Base-by-base conservation (phyloP, 2,113 vertebrate species). In the Xyrauchen texanus region DNA sequence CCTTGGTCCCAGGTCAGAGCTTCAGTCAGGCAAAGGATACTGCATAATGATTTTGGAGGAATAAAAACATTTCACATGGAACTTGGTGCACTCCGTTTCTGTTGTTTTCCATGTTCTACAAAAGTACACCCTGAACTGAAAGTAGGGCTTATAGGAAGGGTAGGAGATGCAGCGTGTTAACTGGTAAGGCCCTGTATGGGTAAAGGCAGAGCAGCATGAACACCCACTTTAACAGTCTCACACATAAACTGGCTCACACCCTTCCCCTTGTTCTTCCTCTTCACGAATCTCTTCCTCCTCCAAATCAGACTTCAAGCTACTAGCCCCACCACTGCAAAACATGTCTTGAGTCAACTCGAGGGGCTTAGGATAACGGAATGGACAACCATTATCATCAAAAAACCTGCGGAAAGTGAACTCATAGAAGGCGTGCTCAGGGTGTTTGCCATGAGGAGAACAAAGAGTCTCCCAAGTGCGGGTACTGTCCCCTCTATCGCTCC, bases 321-420 rank as follows among this genome's bases (percentile, higher is more conserved):
- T 21, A 4, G 81, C 74, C 4, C 83, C 80, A 1, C 79, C 45
- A 70, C 79, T 46, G 73, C 79, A 74, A 0, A 77, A 52, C 1
- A 86, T 49, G 86, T 87, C 62, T 49, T 83, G 85, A 13, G 34
- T 55, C 53, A 87, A 83, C 74, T 92, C 95, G 0, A 89, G 92
- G n/a, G 98, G 95, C 81, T 98, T 98, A 0, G 98, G 98, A 86
- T 96, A 98, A 69, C 96, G 91, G 86, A 99, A 99, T 0, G 98
- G 98, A 87, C 97, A 96, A 57, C 98, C 97, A 0, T 99, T 95
- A 90, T 99, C 97, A 69, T 99, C 98, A 0, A 99, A 99, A 92
- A 99, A 99, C 82, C 98, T 91, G 67, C 98, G 94, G 92, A 99
- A 99, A 82, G 98, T 99, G 86, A 99, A 99, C 82, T 99, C 98